Percentiles rank a stretch among this genome's conserved stretches.
These are phyloP conservation scores for Brachionus plicatilis DNA, from an alignment of 1,140 invertebrate genomes.

Conservation along the genomic window DNA sequence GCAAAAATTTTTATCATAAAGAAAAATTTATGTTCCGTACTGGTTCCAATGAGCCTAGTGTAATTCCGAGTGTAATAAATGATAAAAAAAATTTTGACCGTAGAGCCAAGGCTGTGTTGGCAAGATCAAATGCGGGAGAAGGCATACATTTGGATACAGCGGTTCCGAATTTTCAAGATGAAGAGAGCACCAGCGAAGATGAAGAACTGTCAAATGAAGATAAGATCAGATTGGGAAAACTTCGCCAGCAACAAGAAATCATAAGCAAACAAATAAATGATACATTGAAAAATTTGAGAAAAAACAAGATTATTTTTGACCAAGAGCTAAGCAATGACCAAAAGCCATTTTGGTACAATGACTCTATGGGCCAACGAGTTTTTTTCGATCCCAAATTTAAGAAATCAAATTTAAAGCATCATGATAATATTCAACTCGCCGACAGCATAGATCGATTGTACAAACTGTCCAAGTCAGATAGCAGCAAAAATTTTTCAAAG, in stretches of 20 bases:
- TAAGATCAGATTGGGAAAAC: neutral
- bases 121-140: neutral
- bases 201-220: neutral
- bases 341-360: neutral
- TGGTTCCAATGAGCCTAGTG: neutral
- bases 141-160: neutral
- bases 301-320: neutral
- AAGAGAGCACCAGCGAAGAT: neutral
- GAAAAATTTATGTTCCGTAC: neutral
- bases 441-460: neutral
- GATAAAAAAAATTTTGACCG: neutral
- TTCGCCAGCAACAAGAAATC: neutral
- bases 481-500: neutral
- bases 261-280: conserved; percentile 17
- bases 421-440: neutral
- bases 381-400: neutral
- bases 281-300: neutral
- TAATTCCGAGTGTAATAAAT: neutral
- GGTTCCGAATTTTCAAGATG: neutral
- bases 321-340: neutral
- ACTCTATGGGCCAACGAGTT: neutral
- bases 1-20: neutral
- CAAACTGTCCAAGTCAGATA: conserved; percentile 19
- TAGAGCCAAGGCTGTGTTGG: neutral
- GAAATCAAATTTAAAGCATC: neutral